Percentiles rank a stretch among this genome's conserved stretches.
Evolutionary conservation across 2,797 vertebrate genomes (phyloP).

Genomic region (Sphenodon punctatus): DNA sequence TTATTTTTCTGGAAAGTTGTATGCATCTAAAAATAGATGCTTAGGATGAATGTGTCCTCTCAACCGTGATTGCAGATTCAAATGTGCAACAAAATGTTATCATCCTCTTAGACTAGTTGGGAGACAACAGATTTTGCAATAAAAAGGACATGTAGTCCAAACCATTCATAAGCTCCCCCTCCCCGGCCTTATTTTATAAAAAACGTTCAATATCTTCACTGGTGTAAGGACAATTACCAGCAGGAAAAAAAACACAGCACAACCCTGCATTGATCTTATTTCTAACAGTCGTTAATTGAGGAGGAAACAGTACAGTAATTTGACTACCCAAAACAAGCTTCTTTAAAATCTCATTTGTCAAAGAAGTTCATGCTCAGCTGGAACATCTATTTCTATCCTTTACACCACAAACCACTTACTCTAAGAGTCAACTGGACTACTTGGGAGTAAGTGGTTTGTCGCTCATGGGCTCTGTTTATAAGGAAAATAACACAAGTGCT

Average conservation of each 20-base stretch:
- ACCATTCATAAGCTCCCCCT: neutral
- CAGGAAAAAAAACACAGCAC: no score
- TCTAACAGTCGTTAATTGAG: slow-evolving; percentile 1
- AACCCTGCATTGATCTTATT: neutral
- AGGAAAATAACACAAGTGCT: neutral
- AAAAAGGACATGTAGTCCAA: neutral
- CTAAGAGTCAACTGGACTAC: no score
- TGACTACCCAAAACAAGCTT: neutral
- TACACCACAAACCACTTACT: neutral
- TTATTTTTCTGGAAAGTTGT: neutral
- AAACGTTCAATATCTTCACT: no score
- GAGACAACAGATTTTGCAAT: neutral
- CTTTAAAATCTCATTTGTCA: neutral
- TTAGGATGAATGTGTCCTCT: neutral
- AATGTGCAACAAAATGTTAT: neutral
- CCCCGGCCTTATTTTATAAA: no score
- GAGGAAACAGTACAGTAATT: slow-evolving; percentile 5
- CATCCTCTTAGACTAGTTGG: neutral
- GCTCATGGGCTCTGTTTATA: neutral
- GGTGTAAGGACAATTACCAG: neutral
- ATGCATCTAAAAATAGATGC: neutral
- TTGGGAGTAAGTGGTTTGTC: no score
- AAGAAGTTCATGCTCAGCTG: neutral
- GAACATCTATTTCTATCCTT: neutral
- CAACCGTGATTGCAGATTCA: neutral